Conservation (phyloP, 2,113 vertebrate genomes). For the Syngnathoides biaculeatus region DNA sequence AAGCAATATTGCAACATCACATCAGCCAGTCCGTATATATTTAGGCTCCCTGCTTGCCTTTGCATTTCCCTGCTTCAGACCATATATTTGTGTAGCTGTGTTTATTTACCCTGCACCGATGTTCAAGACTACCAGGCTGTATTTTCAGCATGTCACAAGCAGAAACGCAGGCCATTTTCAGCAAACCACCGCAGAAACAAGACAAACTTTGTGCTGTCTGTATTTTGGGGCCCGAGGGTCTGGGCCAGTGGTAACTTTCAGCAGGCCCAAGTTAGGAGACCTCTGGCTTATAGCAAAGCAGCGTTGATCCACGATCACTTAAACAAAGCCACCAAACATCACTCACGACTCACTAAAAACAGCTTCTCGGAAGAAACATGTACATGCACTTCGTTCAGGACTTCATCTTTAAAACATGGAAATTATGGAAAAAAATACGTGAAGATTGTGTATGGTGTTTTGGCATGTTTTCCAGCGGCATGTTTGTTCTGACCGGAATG, state of each 20-base stretch:
- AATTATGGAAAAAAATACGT: constrained; percentile 41
- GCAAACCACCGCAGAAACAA: constrained; percentile 46
- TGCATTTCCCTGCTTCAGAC: constrained; percentile 45
- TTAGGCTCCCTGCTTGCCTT: constrained; percentile 33
- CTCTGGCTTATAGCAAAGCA: constrained; percentile 51
- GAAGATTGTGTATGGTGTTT: constrained; percentile 37
- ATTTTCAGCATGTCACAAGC: constrained; percentile 30
- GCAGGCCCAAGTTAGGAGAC: constrained; percentile 49
- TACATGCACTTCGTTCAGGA: constrained; percentile 51
- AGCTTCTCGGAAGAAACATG: constrained; percentile 27
- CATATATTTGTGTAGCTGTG: constrained; percentile 63
- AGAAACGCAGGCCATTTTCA: constrained; percentile 46
- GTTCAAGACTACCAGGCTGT: constrained; percentile 58
- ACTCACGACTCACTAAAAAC: constrained; percentile 55
- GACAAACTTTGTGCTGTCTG: constrained; percentile 44
- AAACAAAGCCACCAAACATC: constrained; percentile 56
- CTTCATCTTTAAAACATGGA: constrained; percentile 25
- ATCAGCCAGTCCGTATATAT: constrained; percentile 42
- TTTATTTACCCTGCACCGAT: constrained; percentile 63
- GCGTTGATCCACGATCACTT: constrained; percentile 42
- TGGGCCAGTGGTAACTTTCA: constrained; percentile 52
- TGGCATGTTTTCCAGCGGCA: constrained; percentile 36
- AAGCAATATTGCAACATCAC: constrained; percentile 48
- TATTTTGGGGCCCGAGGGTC: constrained; percentile 50
- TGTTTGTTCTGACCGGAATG: constrained; percentile 27